Evolutionary conservation across 2,797 vertebrate species (phyloP).

Genomic region (Squalus acanthias): DNA sequence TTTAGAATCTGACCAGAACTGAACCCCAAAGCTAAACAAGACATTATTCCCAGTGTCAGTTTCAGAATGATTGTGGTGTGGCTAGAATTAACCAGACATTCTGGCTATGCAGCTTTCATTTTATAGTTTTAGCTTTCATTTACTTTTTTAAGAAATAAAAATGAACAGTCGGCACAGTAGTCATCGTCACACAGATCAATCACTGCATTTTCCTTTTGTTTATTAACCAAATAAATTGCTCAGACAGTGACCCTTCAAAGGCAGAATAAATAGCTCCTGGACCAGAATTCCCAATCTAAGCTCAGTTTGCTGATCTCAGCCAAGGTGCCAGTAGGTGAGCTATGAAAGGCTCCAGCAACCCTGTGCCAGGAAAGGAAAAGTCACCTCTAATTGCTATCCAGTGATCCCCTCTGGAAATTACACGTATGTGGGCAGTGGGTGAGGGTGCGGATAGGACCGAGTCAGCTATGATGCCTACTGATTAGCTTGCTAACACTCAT

Average conservation of each 20-base stretch:
- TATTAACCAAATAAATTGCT: background rate
- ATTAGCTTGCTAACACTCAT: background rate
- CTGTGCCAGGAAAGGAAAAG: background rate
- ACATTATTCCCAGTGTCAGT: background rate
- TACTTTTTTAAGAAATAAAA: background rate
- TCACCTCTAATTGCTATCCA: background rate
- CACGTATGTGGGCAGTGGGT: too few relatives aligned
- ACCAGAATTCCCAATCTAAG: background rate
- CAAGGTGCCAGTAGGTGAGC: background rate
- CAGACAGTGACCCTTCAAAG: background rate
- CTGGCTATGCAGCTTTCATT: background rate
- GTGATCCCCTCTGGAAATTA: background rate
- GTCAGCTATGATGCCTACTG: background rate
- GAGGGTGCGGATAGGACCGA: background rate
- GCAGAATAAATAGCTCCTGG: background rate
- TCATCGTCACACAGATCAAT: background rate
- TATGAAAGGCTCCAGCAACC: background rate
- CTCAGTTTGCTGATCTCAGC: background rate
- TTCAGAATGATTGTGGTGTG: background rate
- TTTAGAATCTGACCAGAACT: background rate
- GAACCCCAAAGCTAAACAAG: background rate
- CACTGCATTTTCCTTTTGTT: background rate
- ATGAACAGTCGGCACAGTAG: background rate
- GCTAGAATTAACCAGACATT: background rate
- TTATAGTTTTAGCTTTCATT: background rate